Base-by-base conservation (phyloP, 1,140 invertebrate genomes). In the Chironomus striatipennis region DNA sequence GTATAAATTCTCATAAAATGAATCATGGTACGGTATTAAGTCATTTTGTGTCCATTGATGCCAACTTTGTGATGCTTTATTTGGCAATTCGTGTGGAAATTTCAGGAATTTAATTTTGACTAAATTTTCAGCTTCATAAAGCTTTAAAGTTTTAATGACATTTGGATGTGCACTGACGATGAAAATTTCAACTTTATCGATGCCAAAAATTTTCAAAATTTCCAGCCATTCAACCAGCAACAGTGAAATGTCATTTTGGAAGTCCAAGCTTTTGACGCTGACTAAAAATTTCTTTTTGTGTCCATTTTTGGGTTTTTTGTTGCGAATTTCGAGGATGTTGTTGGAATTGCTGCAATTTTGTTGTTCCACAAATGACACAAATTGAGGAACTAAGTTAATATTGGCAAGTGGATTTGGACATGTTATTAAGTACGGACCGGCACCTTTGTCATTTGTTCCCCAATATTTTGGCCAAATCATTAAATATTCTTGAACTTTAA, bases 251-350 rank as follows among this genome's bases (percentile, higher is more conserved):
- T 70, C 65, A 8, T 70, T 17, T 10, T 18, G n/a, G 17, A 70
- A 70, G 17, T 70, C 65, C 18, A 70, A 20, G 2, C 18, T 9
- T 20, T 70, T 70, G 0, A 21, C 20, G 18, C 65, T 20, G 2
- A 70, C 7, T 0, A 18, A 7, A 70, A 70, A 70, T 7, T 20
- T 17, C 18, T 70, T 20, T 21, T 70, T 70, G 1, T 70, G 7
- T 70, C 17, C 10, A 18, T 8, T 70, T 70, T 70, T 70, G 2
- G 65, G 65, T 21, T 6, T 70, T 18, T 70, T 70, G 20, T 20
- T 20, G 2, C 6, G 20, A 2, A 70, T 17, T 70, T 74, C 64
- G 43, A 72, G 43, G 64, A 15, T 43, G 73, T 75, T 75, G 73
- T 24, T 74, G 73, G 17, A 12, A 12, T 43, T 72, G 18, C 73